Percentiles rank a stretch among this genome's conserved stretches.
Evolutionary conservation across 2,888 invertebrate species (phyloP).

Genomic region (Tortrix viridana): DNA sequence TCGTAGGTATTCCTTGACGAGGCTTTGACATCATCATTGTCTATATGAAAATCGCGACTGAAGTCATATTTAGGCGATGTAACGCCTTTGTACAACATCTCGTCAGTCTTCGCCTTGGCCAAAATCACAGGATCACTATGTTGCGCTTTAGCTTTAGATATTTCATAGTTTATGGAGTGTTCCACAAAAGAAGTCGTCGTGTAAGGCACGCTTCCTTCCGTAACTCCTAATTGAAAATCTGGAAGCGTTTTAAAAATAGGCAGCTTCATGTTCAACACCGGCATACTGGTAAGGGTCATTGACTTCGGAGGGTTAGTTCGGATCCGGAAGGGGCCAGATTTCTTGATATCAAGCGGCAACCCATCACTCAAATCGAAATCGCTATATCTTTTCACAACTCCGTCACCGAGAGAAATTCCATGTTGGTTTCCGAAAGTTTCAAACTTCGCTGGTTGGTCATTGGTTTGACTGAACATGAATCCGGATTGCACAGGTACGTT

Average conservation of each 20-base stretch:
- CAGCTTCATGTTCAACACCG: slow-evolving; percentile 10
- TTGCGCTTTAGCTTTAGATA: slow-evolving; percentile 51
- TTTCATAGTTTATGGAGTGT: slow-evolving; percentile 47
- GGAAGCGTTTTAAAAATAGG: slow-evolving; percentile 11
- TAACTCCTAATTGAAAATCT: slow-evolving; percentile 11
- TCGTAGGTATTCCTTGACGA: slow-evolving; percentile 58
- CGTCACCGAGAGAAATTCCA: slow-evolving; percentile 24
- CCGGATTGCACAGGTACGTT: slow-evolving; percentile 51
- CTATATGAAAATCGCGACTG: slow-evolving; percentile 52
- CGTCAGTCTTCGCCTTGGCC: slow-evolving; percentile 41
- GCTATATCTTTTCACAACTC: slow-evolving; percentile 18
- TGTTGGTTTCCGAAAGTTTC: slow-evolving; percentile 42
- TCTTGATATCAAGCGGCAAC: neutral
- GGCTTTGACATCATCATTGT: slow-evolving; percentile 66
- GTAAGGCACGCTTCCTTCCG: slow-evolving; percentile 25
- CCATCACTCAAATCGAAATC: slow-evolving; percentile 4
- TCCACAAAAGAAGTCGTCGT: slow-evolving; percentile 21
- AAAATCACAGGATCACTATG: slow-evolving; percentile 47
- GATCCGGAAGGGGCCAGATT: neutral
- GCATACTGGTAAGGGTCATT: slow-evolving; percentile 11
- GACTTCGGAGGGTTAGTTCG: neutral
- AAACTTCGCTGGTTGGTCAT: slow-evolving; percentile 47
- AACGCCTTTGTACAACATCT: too few relatives aligned
- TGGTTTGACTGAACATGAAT: slow-evolving; percentile 54
- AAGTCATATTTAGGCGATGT: slow-evolving; percentile 42